Conservation (phyloP, 2,797 vertebrate species). For the Pyrocephalus nanus region DNA sequence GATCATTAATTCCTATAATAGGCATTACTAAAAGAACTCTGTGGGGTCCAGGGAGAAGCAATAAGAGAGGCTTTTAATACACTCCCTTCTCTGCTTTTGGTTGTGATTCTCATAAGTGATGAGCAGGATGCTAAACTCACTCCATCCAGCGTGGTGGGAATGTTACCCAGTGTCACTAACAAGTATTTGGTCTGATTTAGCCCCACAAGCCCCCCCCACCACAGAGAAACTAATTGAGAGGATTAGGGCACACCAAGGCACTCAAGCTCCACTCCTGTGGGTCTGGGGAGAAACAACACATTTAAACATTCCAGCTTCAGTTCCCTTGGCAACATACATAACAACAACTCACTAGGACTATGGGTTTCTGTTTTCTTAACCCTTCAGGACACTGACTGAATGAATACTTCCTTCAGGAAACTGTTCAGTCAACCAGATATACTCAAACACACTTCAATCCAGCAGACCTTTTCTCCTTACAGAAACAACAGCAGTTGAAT, state of each 20-base stretch:
- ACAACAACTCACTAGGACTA: slow-evolving; percentile 77
- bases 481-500: slow-evolving; percentile 48
- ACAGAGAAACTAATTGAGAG: slow-evolving; percentile 67
- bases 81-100: neutral
- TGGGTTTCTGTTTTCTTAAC: slow-evolving; percentile 81
- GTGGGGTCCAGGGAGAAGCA: neutral
- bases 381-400: slow-evolving; percentile 76
- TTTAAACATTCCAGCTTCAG: slow-evolving; percentile 81
- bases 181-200: slow-evolving; percentile 47
- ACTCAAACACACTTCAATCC: slow-evolving; percentile 59
- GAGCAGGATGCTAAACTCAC: neutral
- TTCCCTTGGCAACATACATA: slow-evolving; percentile 82
- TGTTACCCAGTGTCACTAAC: slow-evolving; percentile 40
- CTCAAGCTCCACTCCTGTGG: slow-evolving; percentile 69
- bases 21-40: neutral
- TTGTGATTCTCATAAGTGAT: neutral
- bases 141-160: neutral
- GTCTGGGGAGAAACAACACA: slow-evolving; percentile 76
- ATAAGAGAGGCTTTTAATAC: neutral
- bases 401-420: slow-evolving; percentile 80
- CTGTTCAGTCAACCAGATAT: slow-evolving; percentile 61
- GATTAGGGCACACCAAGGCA: slow-evolving; percentile 70
- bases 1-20: neutral
- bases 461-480: slow-evolving; percentile 17
- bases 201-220: slow-evolving; percentile 18